Base-by-base conservation (phyloP, 2,888 invertebrate genomes). In the Drosophila neonasuta region DNA sequence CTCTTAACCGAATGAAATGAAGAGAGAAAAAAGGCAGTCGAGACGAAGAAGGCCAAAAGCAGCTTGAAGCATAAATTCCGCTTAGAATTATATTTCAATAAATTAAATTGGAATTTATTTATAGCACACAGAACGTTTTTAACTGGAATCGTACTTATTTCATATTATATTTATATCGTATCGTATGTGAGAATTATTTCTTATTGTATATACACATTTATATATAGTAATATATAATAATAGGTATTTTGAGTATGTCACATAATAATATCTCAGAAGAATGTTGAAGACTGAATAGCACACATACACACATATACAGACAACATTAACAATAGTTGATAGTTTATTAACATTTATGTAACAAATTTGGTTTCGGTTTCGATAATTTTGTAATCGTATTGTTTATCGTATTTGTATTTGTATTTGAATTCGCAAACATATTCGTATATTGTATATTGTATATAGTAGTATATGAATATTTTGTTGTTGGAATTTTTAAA, bases 101-200 rank as follows among this genome's bases (percentile, higher is more conserved):
- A 82, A 73, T 82, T 68, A 70, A 66, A 63, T 68, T 80, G 49
- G 42, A 63, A 55, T 82, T 80, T 76, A 74, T 85, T 85, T 73
- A 73, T 73, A 77, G 83, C 86, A 82, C 86, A 80, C 61, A 67
- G 56, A 80, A 79, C 45, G 15, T 30, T 62, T 49, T 84, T 63
- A 85, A 80, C 74, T 80, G 52, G 68, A 71, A 71, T 68, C 36
- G 50, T 71, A 67, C 34, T 48, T 36, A 62, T 66, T 44, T 8
- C 11, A 24, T 24, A 24, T 54, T 52, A 15, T 54, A n/a, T 54
- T 24, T 59, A 15, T 50, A 46, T 44, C 42, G 44, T 42, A 32
- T 56, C 76, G 62, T 71, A 58, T 68, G 63, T 45, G 32, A 32
- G 32, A 52, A 46, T 24, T 44, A 41, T 48, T 34, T 44, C 54